These are phyloP conservation scores for Ifrita kowaldi DNA, from an alignment of 2,113 vertebrate species.

Conservation along the genomic window DNA sequence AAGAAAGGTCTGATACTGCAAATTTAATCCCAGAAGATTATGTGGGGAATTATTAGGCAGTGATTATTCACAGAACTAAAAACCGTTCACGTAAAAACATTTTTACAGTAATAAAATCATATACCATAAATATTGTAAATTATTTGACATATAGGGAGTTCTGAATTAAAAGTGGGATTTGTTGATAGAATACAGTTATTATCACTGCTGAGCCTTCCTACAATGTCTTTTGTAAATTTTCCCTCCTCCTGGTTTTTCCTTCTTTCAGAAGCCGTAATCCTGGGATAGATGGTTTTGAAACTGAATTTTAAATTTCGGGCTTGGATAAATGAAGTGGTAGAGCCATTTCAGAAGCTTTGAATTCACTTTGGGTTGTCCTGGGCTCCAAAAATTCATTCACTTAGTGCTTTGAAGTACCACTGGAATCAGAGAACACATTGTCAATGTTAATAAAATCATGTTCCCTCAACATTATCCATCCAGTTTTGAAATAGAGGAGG, in stretches of 20 bases:
- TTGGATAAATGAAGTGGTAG: background rate
- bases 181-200: background rate
- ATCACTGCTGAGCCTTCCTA: background rate
- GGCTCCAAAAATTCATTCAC: background rate
- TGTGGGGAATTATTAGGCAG: background rate
- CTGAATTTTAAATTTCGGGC: background rate
- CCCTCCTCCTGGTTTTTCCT: background rate
- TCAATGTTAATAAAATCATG: background rate
- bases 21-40: background rate
- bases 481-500: background rate
- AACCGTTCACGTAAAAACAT: background rate
- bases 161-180: background rate
- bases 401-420: background rate
- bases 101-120: background rate
- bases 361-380: background rate
- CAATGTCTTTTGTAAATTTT: background rate
- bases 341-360: background rate
- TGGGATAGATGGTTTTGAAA: background rate
- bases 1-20: background rate
- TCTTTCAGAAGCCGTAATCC: background rate
- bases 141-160: background rate
- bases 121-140: background rate
- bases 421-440: background rate
- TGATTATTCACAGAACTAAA: background rate
- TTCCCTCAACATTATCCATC: background rate